A percentile compares a stretch with the other conserved stretches of the same genome.
These are phyloP conservation scores for Pseudomyrmex flavicornis DNA, from an alignment of 1,140 invertebrate genomes.

Conservation along the genomic window DNA sequence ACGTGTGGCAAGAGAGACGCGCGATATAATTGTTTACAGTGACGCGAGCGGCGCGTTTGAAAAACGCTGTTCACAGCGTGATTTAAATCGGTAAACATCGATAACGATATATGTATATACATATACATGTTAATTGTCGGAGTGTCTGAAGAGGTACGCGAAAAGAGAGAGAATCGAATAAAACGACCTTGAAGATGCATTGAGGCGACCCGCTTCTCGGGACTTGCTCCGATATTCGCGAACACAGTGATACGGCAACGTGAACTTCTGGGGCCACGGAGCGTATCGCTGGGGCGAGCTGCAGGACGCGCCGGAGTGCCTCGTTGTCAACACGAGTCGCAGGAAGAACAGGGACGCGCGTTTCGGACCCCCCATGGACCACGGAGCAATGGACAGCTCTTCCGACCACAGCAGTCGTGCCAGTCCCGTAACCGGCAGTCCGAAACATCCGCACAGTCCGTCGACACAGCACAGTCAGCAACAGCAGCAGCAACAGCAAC, in stretches of 20 bases:
- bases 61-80: neutral
- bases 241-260: conserved; percentile 35
- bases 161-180: conserved; percentile 3
- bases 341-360: conserved; percentile 50
- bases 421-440: conserved; percentile 82
- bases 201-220: conserved; percentile 3
- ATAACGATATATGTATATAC: neutral
- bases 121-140: neutral
- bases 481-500: conserved; percentile 83
- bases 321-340: conserved; percentile 58
- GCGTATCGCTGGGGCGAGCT: conserved; percentile 33
- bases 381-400: conserved; percentile 88
- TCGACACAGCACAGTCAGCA: conserved; percentile 80
- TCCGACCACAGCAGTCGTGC: conserved; percentile 84
- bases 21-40: neutral
- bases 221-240: conserved; percentile 34
- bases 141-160: neutral
- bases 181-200: conserved; percentile 52
- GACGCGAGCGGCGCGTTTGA: neutral
- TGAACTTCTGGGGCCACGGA: conserved; percentile 7
- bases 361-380: conserved; percentile 78
- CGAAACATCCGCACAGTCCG: conserved; percentile 79
- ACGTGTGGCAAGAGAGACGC: conserved; percentile 15
- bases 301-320: conserved; percentile 2
- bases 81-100: neutral